Evolutionary conservation across 1,140 invertebrate genomes (phyloP).

Genomic region (Zaprionus lachaisei): DNA sequence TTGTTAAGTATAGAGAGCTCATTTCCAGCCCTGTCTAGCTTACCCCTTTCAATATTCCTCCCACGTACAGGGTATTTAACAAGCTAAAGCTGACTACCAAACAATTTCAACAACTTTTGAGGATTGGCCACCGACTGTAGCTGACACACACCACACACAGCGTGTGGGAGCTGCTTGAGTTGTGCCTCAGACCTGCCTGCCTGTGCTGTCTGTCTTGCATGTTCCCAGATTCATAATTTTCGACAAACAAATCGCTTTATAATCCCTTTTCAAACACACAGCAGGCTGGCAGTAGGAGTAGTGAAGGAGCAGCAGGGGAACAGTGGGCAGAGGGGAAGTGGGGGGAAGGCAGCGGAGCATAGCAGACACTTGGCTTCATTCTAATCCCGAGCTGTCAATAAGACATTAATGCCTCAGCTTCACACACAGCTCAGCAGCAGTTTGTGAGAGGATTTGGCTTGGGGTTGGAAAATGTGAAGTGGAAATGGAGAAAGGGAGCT

Average conservation of each 20-base stretch:
- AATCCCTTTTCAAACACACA: conserved; percentile 81
- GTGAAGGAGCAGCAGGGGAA: too few species aligned
- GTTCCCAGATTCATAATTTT: conserved; percentile 81
- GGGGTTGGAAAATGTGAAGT: conserved; percentile 19
- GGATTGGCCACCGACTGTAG: conserved; percentile 13
- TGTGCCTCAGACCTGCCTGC: not conserved
- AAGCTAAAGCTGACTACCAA: conserved; percentile 27
- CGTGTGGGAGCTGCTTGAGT: conserved; percentile 69
- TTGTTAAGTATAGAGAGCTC: not conserved
- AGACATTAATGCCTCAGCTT: conserved; percentile 72
- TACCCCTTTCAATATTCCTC: not conserved
- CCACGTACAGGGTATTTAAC: conserved; percentile 13
- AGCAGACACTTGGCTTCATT: conserved; percentile 67
- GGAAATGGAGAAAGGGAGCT: conserved; percentile 10
- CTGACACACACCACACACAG: conserved; percentile 60
- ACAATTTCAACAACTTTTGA: conserved; percentile 39
- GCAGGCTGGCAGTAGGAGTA: conserved; percentile 2
- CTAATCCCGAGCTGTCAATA: conserved; percentile 80
- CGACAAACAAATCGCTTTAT: conserved; percentile 82
- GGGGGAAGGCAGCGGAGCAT: not conserved
- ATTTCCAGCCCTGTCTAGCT: not conserved
- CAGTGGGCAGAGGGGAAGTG: not conserved
- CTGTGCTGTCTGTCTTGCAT: conserved; percentile 16
- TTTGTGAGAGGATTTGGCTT: conserved; percentile 36
- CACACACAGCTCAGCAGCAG: conserved; percentile 39